A percentile compares a stretch with the other conserved stretches of the same genome.
phyloP scores from a whole-genome alignment of 2,888 invertebrate genomes.

The Yponomeuta evonymella region DNA sequence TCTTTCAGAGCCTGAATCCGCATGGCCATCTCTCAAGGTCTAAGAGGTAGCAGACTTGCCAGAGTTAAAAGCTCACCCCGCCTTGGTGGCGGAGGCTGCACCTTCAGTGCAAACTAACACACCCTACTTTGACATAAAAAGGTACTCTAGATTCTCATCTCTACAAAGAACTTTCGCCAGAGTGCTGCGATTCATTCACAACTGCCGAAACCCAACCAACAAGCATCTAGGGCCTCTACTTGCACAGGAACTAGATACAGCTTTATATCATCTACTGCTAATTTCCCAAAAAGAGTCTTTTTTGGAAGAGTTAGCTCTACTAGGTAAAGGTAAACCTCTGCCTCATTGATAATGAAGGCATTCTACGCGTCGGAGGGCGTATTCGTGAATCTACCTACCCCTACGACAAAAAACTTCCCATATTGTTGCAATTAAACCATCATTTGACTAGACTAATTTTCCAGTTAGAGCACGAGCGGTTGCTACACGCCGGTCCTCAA shows the following conservation, averaged over 20 bases:
- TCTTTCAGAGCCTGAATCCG: background rate
- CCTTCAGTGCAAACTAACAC: too few relatives aligned
- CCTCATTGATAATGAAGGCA: slow-evolving; percentile 16
- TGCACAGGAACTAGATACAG: background rate
- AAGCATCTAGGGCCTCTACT: background rate
- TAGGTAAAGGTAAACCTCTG: background rate
- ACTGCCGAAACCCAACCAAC: background rate
- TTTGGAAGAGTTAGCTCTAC: background rate
- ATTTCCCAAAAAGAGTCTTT: background rate
- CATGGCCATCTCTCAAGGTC: background rate
- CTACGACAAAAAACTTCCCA: background rate
- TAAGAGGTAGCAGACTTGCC: background rate
- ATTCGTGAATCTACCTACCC: background rate
- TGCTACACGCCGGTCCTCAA: slow-evolving; percentile 5
- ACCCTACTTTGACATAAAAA: background rate
- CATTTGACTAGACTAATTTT: background rate
- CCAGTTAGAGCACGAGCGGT: background rate
- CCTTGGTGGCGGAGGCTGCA: background rate
- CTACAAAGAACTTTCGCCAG: background rate
- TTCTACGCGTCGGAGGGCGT: slow-evolving; percentile 3
- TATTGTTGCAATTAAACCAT: background rate
- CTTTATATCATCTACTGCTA: background rate
- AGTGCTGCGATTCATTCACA: slow-evolving; percentile 7
- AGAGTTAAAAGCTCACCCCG: background rate
- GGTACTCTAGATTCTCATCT: background rate